Evolutionary conservation across 1,140 invertebrate species (phyloP).

Genomic region (Drosophila mauritiana): DNA sequence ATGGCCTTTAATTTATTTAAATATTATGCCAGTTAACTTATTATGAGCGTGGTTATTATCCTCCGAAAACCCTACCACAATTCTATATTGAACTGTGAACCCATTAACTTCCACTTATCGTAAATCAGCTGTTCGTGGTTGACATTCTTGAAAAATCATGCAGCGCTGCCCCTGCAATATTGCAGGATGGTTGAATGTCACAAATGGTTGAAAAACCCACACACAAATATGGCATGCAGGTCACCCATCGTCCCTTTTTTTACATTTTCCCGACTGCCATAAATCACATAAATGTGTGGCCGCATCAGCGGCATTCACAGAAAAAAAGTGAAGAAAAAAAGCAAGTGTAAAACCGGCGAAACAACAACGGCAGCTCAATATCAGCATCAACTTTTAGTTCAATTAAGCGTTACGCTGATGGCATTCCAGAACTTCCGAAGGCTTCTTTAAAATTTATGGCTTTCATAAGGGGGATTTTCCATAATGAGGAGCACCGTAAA

Average conservation of each 20-base stretch:
- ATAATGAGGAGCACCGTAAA: conserved; percentile 25
- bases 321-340: conserved; percentile 3
- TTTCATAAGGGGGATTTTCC: conserved; percentile 11
- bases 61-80: not conserved
- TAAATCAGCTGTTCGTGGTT: conserved; percentile 61
- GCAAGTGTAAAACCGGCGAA: conserved; percentile 1
- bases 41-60: not conserved
- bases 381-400: conserved; percentile 49
- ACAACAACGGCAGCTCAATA: conserved; percentile 4
- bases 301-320: conserved; percentile 29
- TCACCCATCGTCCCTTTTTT: conserved; percentile 6
- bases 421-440: not conserved
- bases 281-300: conserved; percentile 69
- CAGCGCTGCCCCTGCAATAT: conserved; percentile 5
- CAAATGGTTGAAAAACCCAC: conserved; percentile 37
- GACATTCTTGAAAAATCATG: conserved; percentile 75
- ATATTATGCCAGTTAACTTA: conserved; percentile 1
- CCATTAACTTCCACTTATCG: conserved; percentile 55
- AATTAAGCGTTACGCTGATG: conserved; percentile 54
- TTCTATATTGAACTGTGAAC: conserved; percentile 16
- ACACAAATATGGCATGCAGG: conserved; percentile 33
- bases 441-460: conserved; percentile 54
- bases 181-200: conserved; percentile 27
- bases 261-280: conserved; percentile 46
- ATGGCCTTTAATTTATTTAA: not conserved